These are phyloP conservation scores for Speoplatyrhinus poulsoni DNA, from an alignment of 2,113 vertebrate species.

Conservation along the genomic window DNA sequence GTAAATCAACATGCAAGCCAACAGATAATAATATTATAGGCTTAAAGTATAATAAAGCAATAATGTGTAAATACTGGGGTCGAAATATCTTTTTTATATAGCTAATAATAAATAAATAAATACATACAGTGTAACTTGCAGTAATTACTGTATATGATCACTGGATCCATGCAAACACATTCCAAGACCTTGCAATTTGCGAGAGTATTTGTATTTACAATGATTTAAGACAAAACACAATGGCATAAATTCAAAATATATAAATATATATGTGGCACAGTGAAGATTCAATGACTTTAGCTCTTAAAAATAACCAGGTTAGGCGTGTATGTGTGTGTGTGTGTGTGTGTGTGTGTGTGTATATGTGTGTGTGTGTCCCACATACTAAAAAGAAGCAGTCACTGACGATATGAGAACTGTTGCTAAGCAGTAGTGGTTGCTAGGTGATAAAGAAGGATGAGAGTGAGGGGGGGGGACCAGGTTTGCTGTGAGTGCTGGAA, in stretches of 20 bases:
- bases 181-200: no score
- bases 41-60: no score
- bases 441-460: conserved; percentile 49
- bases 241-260: conserved; percentile 32
- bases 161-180: no score
- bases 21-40: no score
- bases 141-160: no score
- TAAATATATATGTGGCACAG: conserved; percentile 32
- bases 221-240: not conserved
- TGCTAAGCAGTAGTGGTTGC: conserved; percentile 77
- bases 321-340: not conserved
- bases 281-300: conserved; percentile 15
- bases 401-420: conserved; percentile 67
- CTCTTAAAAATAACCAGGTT: conserved; percentile 56
- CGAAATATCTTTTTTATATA: no score
- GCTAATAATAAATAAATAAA: no score
- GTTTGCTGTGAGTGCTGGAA: conserved; percentile 57
- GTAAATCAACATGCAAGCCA: no score
- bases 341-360: not conserved
- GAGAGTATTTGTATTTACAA: no score
- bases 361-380: conserved; percentile 21
- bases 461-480: conserved; percentile 25
- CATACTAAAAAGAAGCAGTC: conserved; percentile 67
- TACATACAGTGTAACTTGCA: no score
- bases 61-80: no score